Conservation (phyloP, 2,888 invertebrate species). For the Zelleria hepariella region DNA sequence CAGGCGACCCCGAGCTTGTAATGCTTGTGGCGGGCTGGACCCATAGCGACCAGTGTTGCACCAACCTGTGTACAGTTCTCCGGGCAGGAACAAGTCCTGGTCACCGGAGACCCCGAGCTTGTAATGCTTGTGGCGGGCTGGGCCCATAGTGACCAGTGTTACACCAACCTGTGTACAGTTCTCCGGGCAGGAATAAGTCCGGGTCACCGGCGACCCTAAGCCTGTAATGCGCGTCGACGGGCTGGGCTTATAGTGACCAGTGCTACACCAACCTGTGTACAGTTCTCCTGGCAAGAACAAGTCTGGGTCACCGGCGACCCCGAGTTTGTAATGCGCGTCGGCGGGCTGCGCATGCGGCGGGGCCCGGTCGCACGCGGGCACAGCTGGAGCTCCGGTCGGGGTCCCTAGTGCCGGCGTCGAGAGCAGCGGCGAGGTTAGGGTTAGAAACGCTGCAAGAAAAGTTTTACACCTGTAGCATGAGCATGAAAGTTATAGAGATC, state of each 20-base stretch:
- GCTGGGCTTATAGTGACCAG: no score
- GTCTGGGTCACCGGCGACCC: slow-evolving; percentile 80
- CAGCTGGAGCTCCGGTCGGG: slow-evolving; percentile 1
- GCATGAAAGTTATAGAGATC: no score
- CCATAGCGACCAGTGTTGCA: no score
- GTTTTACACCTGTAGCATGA: no score
- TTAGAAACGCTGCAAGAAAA: background rate
- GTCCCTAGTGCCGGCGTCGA: background rate
- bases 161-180: slow-evolving; percentile 77
- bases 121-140: background rate
- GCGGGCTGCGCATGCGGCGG: slow-evolving; percentile 65
- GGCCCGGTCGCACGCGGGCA: slow-evolving; percentile 37
- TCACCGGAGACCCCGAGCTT: background rate
- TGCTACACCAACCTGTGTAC: slow-evolving; percentile 72
- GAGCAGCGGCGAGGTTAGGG: background rate
- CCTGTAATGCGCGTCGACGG: background rate
- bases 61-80: slow-evolving; percentile 80
- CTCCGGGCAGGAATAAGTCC: slow-evolving; percentile 74
- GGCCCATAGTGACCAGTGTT: no score
- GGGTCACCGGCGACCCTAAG: background rate
- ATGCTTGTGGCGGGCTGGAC: background rate
- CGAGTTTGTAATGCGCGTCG: slow-evolving; percentile 79
- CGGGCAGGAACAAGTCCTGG: slow-evolving; percentile 69
- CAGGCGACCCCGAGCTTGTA: background rate
- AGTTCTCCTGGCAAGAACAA: slow-evolving; percentile 83